A percentile compares a stretch with the other conserved stretches of the same genome.
phyloP scores from a whole-genome alignment of 2,888 invertebrate genomes.

The Hedya salicella region DNA sequence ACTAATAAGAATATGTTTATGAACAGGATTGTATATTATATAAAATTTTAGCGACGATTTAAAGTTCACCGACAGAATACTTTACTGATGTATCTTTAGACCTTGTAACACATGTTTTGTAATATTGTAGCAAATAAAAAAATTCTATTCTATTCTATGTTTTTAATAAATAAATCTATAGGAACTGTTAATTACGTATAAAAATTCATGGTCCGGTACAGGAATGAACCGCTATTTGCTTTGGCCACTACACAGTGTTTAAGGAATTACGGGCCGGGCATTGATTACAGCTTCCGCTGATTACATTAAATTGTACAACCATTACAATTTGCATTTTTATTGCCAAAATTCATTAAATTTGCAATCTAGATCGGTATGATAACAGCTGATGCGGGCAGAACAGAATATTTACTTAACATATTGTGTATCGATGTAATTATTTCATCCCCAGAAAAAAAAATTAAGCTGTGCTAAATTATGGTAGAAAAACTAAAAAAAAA shows the following conservation, averaged over 20 bases:
- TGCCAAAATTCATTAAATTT: slow-evolving; percentile 3
- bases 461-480: not conserved
- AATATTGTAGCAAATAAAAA: too few species aligned
- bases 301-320: slow-evolving; percentile 25
- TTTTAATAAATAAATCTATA: too few species aligned
- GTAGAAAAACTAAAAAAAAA: too few species aligned
- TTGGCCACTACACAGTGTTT: slow-evolving; percentile 60
- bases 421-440: not conserved
- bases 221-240: slow-evolving; percentile 57
- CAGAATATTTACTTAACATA: not conserved
- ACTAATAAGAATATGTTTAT: too few species aligned
- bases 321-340: slow-evolving; percentile 17
- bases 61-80: too few species aligned
- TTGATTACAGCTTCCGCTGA: slow-evolving; percentile 41
- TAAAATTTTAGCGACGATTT: too few species aligned
- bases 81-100: too few species aligned
- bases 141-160: too few species aligned
- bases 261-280: slow-evolving; percentile 57
- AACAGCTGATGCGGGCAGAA: not conserved
- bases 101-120: too few species aligned
- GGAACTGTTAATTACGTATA: too few species aligned
- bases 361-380: not conserved
- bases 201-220: too few species aligned
- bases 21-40: too few species aligned
- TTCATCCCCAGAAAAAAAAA: not conserved